phyloP scores from a whole-genome alignment of 2,113 vertebrate species.

The Myotis yumanensis region DNA sequence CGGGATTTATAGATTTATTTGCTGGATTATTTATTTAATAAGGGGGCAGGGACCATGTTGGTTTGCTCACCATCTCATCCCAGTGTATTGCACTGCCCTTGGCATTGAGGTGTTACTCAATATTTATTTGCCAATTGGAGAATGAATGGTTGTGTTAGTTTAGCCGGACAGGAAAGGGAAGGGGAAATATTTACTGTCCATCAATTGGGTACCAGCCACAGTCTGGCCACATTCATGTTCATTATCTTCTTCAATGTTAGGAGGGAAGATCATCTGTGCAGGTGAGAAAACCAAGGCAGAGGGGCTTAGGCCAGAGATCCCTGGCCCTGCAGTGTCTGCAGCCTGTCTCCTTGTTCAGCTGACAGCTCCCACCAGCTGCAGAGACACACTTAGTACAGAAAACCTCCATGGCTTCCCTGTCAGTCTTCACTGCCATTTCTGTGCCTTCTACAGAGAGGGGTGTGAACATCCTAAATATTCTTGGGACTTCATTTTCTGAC shows the following conservation, averaged over 20 bases:
- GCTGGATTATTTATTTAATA: not conserved
- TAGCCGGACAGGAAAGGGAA: not conserved
- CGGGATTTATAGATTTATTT: not conserved
- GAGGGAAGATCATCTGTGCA: not conserved
- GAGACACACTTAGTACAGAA: not conserved
- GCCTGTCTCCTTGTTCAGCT: not conserved
- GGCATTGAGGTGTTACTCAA: not conserved
- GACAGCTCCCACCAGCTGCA: not conserved
- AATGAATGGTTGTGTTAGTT: not conserved
- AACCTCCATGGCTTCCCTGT: not conserved
- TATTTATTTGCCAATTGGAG: not conserved
- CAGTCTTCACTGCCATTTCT: not conserved
- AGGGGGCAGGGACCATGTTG: no score
- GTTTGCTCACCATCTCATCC: rapidly evolving
- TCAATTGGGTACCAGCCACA: not conserved
- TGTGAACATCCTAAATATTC: not conserved
- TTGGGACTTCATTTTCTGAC: not conserved
- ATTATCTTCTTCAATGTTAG: not conserved
- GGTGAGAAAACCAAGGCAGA: not conserved
- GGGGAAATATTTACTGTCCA: not conserved
- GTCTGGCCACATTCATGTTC: not conserved
- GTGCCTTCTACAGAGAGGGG: not conserved
- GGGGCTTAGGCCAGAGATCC: not conserved
- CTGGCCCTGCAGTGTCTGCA: no score
- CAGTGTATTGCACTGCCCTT: not conserved